Percentiles rank a stretch among this genome's conserved stretches.
phyloP scores from a whole-genome alignment of 92 coral and sea anemone species.

The Scolanthus callimorphus region DNA sequence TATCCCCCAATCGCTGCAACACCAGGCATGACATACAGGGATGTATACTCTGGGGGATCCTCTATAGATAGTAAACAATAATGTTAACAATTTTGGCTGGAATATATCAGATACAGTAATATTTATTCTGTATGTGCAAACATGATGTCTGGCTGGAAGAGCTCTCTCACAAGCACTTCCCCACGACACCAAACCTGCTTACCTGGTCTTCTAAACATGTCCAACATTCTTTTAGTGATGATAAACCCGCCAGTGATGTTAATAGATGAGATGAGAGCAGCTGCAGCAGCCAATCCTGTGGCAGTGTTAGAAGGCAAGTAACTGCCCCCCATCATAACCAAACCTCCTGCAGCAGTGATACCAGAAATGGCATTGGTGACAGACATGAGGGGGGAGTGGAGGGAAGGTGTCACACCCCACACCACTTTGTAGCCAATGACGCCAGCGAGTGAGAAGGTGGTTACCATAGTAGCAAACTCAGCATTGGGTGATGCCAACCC shows the following conservation, averaged over 20 bases:
- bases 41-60: constrained; percentile 97
- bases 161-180: too few species aligned
- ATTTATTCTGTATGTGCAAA: too few species aligned
- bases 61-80: constrained; percentile 35
- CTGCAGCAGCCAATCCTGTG: constrained; percentile 85
- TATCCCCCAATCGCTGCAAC: constrained; percentile 87
- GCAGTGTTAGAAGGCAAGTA: constrained; percentile 69
- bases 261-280: constrained; percentile 87
- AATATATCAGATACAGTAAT: too few species aligned
- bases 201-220: constrained; percentile 99
- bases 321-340: constrained; percentile 97
- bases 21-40: constrained; percentile 81
- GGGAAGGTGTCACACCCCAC: constrained; percentile 98
- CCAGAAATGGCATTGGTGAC: constrained; percentile 99
- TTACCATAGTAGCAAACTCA: constrained; percentile 96
- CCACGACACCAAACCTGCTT: too few species aligned
- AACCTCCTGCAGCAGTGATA: constrained; percentile 98
- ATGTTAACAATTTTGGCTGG: too few species aligned
- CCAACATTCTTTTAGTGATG: constrained; percentile 98
- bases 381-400: constrained; percentile 99
- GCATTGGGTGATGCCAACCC: constrained; percentile 87
- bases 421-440: constrained; percentile 99
- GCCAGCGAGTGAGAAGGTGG: constrained; percentile 98
- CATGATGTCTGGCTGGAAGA: too few species aligned
- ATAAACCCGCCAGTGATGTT: constrained; percentile 98